Conservation (phyloP, 2,797 vertebrate species). For the Ceryle rudis region DNA sequence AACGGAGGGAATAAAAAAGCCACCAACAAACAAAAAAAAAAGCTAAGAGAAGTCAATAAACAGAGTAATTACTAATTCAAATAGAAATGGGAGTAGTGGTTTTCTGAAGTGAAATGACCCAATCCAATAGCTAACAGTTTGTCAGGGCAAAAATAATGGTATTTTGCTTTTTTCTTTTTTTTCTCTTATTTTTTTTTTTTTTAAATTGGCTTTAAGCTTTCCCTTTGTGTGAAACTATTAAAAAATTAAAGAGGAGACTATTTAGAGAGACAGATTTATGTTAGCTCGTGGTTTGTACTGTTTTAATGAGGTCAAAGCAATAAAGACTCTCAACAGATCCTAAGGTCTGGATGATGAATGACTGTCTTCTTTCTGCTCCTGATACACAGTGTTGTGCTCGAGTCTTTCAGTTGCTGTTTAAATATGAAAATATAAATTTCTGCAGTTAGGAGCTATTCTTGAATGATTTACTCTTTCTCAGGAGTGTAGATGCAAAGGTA, state of each 20-base stretch:
- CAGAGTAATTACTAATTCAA: constrained; percentile 65
- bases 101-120: constrained; percentile 62
- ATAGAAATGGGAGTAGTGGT: constrained; percentile 64
- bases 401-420: background rate
- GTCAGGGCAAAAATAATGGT: constrained; percentile 68
- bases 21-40: background rate
- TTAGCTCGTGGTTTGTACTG: constrained; percentile 61
- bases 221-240: constrained; percentile 74
- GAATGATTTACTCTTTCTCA: background rate
- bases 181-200: constrained; percentile 52
- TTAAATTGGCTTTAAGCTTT: constrained; percentile 80
- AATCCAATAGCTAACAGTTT: constrained; percentile 73
- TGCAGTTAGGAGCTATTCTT: background rate
- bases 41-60: constrained; percentile 61
- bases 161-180: constrained; percentile 8
- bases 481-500: background rate
- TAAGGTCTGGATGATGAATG: constrained; percentile 69
- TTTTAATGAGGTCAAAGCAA: constrained; percentile 79
- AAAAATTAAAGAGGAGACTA: constrained; percentile 76
- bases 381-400: background rate
- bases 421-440: constrained; percentile 15
- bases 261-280: constrained; percentile 76
- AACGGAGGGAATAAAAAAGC: background rate
- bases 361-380: constrained; percentile 1
- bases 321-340: constrained; percentile 69